These are phyloP conservation scores for Solenopsis invicta DNA, from an alignment of 1,140 invertebrate genomes.

Conservation along the genomic window DNA sequence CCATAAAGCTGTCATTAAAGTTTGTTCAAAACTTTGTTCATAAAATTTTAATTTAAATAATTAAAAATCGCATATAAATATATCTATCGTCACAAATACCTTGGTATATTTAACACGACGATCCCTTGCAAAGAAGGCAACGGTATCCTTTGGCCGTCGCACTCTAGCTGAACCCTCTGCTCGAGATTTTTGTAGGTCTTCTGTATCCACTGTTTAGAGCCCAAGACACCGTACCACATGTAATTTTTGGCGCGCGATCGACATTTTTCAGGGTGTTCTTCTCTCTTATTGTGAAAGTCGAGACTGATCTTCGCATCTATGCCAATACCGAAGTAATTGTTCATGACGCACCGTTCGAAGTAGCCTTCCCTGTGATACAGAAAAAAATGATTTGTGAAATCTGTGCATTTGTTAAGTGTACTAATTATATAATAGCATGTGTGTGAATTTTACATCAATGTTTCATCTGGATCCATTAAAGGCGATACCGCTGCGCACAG, in stretches of 20 bases:
- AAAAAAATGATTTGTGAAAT: slow-evolving; percentile 8
- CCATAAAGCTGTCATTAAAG: slow-evolving; percentile 93
- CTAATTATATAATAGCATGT: slow-evolving; percentile 17
- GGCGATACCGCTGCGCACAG: slow-evolving; percentile 97
- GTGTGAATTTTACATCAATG: slow-evolving; percentile 89
- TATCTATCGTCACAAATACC: slow-evolving; percentile 83
- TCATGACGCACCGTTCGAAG: slow-evolving; percentile 98
- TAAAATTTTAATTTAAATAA: slow-evolving; percentile 1
- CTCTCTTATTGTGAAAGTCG: slow-evolving; percentile 98
- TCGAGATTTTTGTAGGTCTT: slow-evolving; percentile 99
- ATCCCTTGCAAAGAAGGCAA: slow-evolving; percentile 98
- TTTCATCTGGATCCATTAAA: slow-evolving; percentile 96
- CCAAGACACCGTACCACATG: slow-evolving; percentile 99
- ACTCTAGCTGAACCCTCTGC: slow-evolving; percentile 97
- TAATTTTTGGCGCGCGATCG: slow-evolving; percentile 97
- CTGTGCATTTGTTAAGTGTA: not conserved
- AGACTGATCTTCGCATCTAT: slow-evolving; percentile 99
- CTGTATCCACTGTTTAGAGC: slow-evolving; percentile 96
- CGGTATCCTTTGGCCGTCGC: slow-evolving; percentile 96
- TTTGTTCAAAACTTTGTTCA: slow-evolving; percentile 56
- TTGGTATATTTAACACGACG: slow-evolving; percentile 98
- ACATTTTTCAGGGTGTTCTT: slow-evolving; percentile 99
- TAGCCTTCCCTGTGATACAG: slow-evolving; percentile 92
- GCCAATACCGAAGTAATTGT: slow-evolving; percentile 99
- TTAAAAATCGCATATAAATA: slow-evolving; percentile 8